Evolutionary conservation across 35 echinoderm and acorn worm genomes (phyloP).

Genomic region (Acanthaster planci): DNA sequence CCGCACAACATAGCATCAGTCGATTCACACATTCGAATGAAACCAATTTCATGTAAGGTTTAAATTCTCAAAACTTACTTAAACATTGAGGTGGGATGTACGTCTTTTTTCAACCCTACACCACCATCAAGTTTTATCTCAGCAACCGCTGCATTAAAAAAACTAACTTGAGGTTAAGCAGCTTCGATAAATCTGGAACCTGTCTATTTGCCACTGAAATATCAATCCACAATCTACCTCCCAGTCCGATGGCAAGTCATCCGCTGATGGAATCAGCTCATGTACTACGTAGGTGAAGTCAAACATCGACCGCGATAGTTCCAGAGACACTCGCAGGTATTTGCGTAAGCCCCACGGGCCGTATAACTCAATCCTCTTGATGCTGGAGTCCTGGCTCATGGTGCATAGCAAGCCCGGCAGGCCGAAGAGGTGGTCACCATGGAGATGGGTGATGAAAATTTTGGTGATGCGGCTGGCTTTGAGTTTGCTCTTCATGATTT

Average conservation of each 20-base stretch:
- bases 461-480: constrained; percentile 62
- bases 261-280: constrained; percentile 53
- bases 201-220: too few species aligned
- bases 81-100: too few species aligned
- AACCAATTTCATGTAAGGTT: too few species aligned
- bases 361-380: constrained; percentile 54
- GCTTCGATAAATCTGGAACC: too few species aligned
- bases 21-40: too few species aligned
- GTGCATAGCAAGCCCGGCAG: constrained; percentile 74
- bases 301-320: constrained; percentile 60
- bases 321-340: constrained; percentile 62
- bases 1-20: too few species aligned
- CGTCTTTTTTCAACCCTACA: too few species aligned
- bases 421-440: constrained; percentile 82
- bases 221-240: constrained; percentile 27
- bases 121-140: too few species aligned
- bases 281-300: constrained; percentile 56
- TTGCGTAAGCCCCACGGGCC: constrained; percentile 65
- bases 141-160: too few species aligned
- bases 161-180: too few species aligned
- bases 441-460: constrained; percentile 88
- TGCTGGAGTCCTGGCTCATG: constrained; percentile 45
- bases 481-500: constrained; percentile 64
- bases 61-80: too few species aligned
- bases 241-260: constrained; percentile 67